phyloP scores from a whole-genome alignment of 2,888 invertebrate species.

The Zaprionus lineosus region DNA sequence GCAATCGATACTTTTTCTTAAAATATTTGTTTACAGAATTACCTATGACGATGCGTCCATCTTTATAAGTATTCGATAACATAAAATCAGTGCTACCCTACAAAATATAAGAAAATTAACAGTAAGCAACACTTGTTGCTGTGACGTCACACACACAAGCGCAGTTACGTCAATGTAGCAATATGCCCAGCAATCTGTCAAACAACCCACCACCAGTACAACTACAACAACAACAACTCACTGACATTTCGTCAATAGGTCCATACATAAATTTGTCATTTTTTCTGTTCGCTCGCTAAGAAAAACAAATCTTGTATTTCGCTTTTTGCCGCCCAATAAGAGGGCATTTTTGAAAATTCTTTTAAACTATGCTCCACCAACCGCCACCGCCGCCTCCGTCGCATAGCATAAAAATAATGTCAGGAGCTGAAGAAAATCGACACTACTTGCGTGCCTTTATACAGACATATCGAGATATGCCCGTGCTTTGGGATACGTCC shows the following conservation, averaged over 20 bases:
- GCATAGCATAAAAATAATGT: conserved; percentile 67
- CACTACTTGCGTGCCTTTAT: conserved; percentile 79
- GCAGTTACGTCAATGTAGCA: conserved; percentile 75
- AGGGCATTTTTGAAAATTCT: conserved; percentile 28
- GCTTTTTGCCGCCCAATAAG: conserved; percentile 24
- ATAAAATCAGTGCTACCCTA: conserved; percentile 38
- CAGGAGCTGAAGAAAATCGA: conserved; percentile 79
- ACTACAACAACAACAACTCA: conserved; percentile 45
- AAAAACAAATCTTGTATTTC: not conserved
- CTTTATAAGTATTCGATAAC: conserved; percentile 9
- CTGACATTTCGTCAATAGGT: conserved; percentile 80
- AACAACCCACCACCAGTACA: conserved; percentile 65
- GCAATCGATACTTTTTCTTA: conserved; percentile 4
- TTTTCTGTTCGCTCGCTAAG: conserved; percentile 33
- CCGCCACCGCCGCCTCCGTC: conserved; percentile 45
- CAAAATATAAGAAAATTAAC: not conserved
- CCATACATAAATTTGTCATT: conserved; percentile 52
- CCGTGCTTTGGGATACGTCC: conserved; percentile 81
- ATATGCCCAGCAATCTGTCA: conserved; percentile 80
- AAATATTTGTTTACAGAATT: not conserved
- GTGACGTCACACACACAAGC: conserved; percentile 58
- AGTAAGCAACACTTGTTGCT: conserved; percentile 64
- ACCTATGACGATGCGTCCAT: not conserved
- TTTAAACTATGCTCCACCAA: conserved; percentile 69
- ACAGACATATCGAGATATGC: conserved; percentile 78